phyloP scores from a whole-genome alignment of 2,888 invertebrate genomes.

The Ophion ellenae region DNA sequence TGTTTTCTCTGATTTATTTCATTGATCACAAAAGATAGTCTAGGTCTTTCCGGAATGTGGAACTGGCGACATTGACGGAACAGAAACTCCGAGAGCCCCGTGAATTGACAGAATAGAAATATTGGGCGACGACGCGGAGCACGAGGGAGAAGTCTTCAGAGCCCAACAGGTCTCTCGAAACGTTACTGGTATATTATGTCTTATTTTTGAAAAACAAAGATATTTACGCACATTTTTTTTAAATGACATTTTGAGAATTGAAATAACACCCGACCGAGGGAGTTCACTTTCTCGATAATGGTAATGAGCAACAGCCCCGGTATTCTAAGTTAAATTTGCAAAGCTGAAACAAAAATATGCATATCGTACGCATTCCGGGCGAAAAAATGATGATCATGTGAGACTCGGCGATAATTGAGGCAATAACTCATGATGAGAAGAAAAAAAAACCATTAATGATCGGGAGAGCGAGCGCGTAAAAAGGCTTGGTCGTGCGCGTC shows the following conservation, averaged over 20 bases:
- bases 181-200: too few relatives aligned
- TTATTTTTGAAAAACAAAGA: too few relatives aligned
- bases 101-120: too few relatives aligned
- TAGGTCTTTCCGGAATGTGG: too few relatives aligned
- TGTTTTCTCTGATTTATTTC: too few relatives aligned
- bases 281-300: background rate
- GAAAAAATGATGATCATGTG: background rate
- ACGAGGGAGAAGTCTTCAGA: too few relatives aligned
- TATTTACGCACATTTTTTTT: background rate
- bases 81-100: too few relatives aligned
- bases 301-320: background rate
- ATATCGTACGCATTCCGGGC: background rate
- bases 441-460: background rate
- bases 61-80: too few relatives aligned
- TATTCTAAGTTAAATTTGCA: background rate
- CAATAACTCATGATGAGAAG: background rate
- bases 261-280: background rate
- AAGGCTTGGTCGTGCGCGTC: background rate
- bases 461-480: background rate
- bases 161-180: too few relatives aligned
- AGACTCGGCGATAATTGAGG: background rate
- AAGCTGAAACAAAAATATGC: background rate
- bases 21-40: too few relatives aligned
- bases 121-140: too few relatives aligned
- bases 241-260: background rate